These are phyloP conservation scores for Mantis religiosa DNA, from an alignment of 2,888 invertebrate species.

Conservation along the genomic window DNA sequence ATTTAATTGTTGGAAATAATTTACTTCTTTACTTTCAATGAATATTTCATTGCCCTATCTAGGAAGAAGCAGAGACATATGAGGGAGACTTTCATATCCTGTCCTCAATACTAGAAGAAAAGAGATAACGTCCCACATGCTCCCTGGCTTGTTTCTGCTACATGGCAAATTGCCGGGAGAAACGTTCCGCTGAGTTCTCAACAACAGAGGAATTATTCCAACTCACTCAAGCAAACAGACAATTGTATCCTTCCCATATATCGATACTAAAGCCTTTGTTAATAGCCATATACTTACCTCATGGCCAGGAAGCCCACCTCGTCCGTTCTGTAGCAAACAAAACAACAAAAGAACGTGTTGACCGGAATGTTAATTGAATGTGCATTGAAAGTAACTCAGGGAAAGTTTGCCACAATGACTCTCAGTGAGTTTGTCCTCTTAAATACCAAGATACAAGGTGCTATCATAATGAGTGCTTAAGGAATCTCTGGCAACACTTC, in stretches of 20 bases:
- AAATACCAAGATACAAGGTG: no score
- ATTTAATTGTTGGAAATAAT: no score
- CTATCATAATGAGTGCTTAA: no score
- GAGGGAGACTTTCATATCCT: constrained; percentile 24
- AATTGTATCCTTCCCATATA: not conserved
- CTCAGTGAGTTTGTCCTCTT: not conserved
- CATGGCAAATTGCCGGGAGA: not conserved
- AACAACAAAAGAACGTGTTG: not conserved
- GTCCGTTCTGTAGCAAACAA: not conserved
- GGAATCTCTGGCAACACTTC: no score
- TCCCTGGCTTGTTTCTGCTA: constrained; percentile 1
- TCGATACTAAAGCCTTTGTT: not conserved
- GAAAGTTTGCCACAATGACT: not conserved
- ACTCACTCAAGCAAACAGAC: constrained; percentile 14
- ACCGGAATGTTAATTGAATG: not conserved
- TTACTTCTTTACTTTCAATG: no score
- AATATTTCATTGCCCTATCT: no score
- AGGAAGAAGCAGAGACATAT: not conserved
- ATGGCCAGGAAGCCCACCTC: not conserved
- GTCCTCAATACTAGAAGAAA: constrained; percentile 21
- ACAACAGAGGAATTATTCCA: constrained; percentile 13
- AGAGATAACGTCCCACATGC: not conserved
- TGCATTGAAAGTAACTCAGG: not conserved
- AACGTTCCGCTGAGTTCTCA: constrained; percentile 8
- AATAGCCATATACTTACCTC: not conserved